Evolutionary conservation across 2,113 vertebrate genomes (phyloP).

Genomic region (Morone chrysops): DNA sequence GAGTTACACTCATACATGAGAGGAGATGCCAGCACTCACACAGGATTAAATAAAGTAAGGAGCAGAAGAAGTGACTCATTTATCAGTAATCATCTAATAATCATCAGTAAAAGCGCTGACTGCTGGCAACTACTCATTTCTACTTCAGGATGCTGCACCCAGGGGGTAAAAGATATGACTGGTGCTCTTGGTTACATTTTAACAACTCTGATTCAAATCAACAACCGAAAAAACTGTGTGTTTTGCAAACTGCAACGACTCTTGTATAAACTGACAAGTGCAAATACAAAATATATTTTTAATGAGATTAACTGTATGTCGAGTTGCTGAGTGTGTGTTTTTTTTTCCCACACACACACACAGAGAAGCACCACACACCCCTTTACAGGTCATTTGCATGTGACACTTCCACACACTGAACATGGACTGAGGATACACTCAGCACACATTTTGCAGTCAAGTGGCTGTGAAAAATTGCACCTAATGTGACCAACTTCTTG

Average conservation of each 20-base stretch:
- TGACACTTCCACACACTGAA: not conserved
- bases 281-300: not conserved
- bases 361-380: not conserved
- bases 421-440: not conserved
- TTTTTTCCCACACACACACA: not conserved
- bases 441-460: not conserved
- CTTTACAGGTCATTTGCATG: slow-evolving; percentile 5
- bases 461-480: not conserved
- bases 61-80: not conserved
- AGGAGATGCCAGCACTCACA: not conserved
- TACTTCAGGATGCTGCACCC: not conserved
- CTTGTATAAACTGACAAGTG: not conserved
- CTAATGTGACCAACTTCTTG: not conserved
- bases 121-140: not conserved
- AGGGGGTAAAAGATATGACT: not conserved
- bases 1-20: not conserved
- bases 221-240: not conserved
- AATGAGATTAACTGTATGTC: not conserved
- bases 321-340: not conserved
- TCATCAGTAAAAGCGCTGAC: not conserved
- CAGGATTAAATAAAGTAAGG: not conserved
- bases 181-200: not conserved
- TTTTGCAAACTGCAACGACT: no score
- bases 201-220: not conserved
- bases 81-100: not conserved